These are phyloP conservation scores for Podarcis cretensis DNA, from an alignment of 2,113 vertebrate species.

Conservation along the genomic window DNA sequence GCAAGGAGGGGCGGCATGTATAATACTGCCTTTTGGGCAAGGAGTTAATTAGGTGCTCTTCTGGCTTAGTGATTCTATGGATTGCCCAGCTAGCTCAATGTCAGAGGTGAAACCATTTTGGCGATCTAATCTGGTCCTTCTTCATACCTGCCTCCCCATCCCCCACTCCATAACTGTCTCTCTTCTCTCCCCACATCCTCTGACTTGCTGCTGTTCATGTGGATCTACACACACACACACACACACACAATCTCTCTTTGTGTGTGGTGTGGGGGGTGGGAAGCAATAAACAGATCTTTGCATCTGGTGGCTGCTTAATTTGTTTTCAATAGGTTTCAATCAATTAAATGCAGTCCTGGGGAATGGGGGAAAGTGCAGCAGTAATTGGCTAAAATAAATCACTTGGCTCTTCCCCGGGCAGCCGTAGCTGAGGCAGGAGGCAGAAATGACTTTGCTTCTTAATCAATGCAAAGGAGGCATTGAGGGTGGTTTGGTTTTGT, in stretches of 20 bases:
- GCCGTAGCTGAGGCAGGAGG: slow-evolving; percentile 46
- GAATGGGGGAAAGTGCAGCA: slow-evolving; percentile 68
- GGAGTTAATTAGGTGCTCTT: background rate
- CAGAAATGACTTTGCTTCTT: slow-evolving; percentile 51
- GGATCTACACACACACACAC: background rate
- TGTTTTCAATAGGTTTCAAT: slow-evolving; percentile 88
- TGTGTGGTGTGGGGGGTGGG: background rate
- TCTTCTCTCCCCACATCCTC: background rate
- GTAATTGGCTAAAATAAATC: slow-evolving; percentile 87
- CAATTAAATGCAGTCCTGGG: slow-evolving; percentile 78
- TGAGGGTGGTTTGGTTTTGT: background rate
- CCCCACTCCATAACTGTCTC: background rate
- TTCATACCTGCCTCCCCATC: background rate
- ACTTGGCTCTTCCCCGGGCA: slow-evolving; percentile 62
- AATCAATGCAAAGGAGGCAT: slow-evolving; percentile 34
- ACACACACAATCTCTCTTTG: background rate
- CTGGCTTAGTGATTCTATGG: background rate
- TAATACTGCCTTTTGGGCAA: background rate
- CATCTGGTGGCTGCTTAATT: slow-evolving; percentile 80
- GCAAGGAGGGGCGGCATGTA: no score
- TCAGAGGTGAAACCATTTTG: background rate
- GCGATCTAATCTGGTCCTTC: background rate
- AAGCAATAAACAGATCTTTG: slow-evolving; percentile 73
- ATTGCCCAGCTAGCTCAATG: background rate
- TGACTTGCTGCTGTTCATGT: background rate